phyloP scores from a whole-genome alignment of 2,888 invertebrate species.

The Sarcophaga carnaria region DNA sequence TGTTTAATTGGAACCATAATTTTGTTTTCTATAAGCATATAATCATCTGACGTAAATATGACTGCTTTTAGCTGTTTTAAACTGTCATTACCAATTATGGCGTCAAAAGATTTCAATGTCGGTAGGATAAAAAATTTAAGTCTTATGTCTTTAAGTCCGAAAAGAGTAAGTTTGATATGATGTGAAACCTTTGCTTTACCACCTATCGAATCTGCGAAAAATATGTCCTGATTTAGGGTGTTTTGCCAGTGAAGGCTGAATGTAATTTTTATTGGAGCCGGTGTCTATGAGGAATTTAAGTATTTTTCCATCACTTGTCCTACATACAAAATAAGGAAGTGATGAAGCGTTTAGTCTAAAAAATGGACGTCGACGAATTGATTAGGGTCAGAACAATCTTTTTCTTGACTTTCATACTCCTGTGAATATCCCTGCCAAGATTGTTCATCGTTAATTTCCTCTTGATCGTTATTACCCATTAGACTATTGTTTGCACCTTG shows the following conservation, averaged over 20 bases:
- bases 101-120: slow-evolving; percentile 52
- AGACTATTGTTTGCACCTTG: too few relatives aligned
- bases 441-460: too few relatives aligned
- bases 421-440: too few relatives aligned
- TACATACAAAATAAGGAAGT: slow-evolving; percentile 26
- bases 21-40: too few relatives aligned
- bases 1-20: slow-evolving; percentile 24
- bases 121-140: slow-evolving; percentile 54
- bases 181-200: slow-evolving; percentile 20
- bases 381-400: not conserved
- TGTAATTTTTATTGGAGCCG: not conserved
- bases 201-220: slow-evolving; percentile 24
- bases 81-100: slow-evolving; percentile 54
- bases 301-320: slow-evolving; percentile 20
- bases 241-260: slow-evolving; percentile 11
- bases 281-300: slow-evolving; percentile 11
- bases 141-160: not conserved
- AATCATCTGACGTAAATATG: slow-evolving; percentile 11
- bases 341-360: slow-evolving; percentile 15
- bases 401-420: too few relatives aligned
- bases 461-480: too few relatives aligned
- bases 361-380: slow-evolving; percentile 26
- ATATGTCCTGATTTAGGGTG: not conserved
- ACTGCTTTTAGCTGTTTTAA: slow-evolving; percentile 43
- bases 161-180: slow-evolving; percentile 20